These are phyloP conservation scores for Falco concolor DNA, from an alignment of 2,797 vertebrate genomes.

Conservation along the genomic window DNA sequence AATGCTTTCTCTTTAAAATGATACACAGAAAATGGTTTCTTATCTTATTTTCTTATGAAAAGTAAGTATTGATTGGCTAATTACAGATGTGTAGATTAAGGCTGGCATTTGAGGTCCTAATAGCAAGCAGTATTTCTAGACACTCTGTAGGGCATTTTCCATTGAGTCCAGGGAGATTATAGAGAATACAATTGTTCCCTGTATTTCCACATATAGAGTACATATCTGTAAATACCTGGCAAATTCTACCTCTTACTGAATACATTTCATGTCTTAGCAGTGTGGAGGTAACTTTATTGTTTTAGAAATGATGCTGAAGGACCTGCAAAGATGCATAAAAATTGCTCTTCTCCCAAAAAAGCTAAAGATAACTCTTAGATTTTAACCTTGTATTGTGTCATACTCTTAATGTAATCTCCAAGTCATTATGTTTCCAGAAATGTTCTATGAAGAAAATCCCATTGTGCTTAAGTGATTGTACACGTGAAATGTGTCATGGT, in stretches of 20 bases:
- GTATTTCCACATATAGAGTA: neutral
- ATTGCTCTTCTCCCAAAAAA: neutral
- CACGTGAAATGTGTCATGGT: conserved; percentile 10
- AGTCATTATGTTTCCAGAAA: conserved; percentile 23
- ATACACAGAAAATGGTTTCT: neutral
- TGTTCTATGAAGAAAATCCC: neutral
- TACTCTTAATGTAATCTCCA: neutral
- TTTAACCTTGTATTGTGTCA: neutral
- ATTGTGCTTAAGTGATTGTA: conserved; percentile 29
- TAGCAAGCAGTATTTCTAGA: neutral
- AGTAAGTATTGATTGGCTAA: neutral
- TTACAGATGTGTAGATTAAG: neutral
- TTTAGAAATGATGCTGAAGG: neutral
- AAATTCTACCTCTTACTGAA: neutral
- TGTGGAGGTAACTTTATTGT: neutral
- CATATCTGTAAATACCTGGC: neutral
- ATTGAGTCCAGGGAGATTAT: neutral
- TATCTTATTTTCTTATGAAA: neutral
- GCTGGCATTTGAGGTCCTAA: neutral
- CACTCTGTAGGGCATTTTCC: neutral
- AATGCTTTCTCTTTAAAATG: neutral
- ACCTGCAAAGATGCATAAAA: neutral
- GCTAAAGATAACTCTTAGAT: neutral
- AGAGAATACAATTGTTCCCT: neutral
- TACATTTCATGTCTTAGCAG: neutral